These are phyloP conservation scores for Zaprionus ornatus DNA, from an alignment of 1,140 invertebrate species.

Conservation along the genomic window DNA sequence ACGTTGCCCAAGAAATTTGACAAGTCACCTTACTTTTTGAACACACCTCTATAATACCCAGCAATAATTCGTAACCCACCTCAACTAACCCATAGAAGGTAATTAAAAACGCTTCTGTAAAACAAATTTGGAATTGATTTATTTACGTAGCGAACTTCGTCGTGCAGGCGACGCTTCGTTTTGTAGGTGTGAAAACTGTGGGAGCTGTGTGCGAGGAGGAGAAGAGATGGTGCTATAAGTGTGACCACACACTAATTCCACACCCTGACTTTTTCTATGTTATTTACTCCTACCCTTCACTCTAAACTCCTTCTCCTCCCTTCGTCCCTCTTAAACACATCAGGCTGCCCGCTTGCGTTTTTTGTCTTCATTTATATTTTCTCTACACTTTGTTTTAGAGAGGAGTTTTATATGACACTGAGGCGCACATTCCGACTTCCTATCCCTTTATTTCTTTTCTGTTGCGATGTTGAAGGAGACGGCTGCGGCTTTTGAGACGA, in stretches of 20 bases:
- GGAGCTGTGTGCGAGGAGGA: neutral
- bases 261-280: conserved; percentile 3
- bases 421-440: conserved; percentile 45
- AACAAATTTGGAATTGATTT: conserved; percentile 60
- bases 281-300: conserved; percentile 37
- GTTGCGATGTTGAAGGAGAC: conserved; percentile 22
- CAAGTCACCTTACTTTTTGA: no score
- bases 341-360: conserved; percentile 21
- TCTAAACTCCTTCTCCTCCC: conserved; percentile 14
- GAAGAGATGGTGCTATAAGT: neutral
- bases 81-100: conserved; percentile 9
- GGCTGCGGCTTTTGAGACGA: conserved; percentile 40
- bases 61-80: neutral
- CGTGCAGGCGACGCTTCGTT: neutral
- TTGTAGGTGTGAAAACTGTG: conserved; percentile 40
- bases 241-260: conserved; percentile 2
- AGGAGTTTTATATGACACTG: conserved; percentile 55
- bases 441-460: conserved; percentile 60
- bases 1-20: no score
- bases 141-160: conserved; percentile 42
- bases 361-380: conserved; percentile 77
- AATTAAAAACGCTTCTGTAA: conserved; percentile 50
- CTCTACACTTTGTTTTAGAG: conserved; percentile 71
- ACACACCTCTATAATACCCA: no score
- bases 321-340: neutral